Evolutionary conservation across 2,113 vertebrate genomes (phyloP).

Genomic region (Salvelinus fontinalis): DNA sequence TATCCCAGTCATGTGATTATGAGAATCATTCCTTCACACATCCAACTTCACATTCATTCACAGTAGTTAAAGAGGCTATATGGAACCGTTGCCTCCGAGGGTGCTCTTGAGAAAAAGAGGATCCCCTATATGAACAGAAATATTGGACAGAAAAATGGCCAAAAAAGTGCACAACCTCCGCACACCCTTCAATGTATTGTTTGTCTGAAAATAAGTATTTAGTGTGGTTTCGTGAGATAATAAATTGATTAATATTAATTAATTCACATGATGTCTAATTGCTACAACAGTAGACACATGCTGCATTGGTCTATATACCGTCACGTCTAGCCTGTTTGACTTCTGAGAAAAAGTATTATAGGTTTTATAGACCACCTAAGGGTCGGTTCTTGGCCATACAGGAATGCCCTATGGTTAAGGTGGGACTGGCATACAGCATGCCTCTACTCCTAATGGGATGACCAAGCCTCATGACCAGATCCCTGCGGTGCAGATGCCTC

Average conservation of each 20-base stretch:
- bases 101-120: neutral
- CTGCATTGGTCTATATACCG: neutral
- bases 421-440: slow-evolving; percentile 7
- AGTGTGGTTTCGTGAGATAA: neutral
- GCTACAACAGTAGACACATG: neutral
- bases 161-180: no score
- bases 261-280: neutral
- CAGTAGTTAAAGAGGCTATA: no score
- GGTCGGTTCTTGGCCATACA: neutral
- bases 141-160: neutral
- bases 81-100: neutral
- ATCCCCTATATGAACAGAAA: neutral
- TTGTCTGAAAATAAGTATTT: no score
- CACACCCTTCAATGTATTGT: no score
- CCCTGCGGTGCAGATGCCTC: slow-evolving; percentile 11
- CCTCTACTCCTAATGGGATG: slow-evolving; percentile 20
- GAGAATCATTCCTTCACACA: neutral
- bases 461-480: slow-evolving; percentile 43
- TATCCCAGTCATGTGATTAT: slow-evolving; percentile 5
- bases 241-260: neutral
- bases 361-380: neutral
- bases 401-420: neutral
- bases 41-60: neutral
- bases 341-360: neutral
- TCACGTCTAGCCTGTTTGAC: neutral